Evolutionary conservation across 2,113 vertebrate genomes (phyloP), one percentile per base, ranked within the genome.

Genomic region (Pluvianellus socialis): DNA sequence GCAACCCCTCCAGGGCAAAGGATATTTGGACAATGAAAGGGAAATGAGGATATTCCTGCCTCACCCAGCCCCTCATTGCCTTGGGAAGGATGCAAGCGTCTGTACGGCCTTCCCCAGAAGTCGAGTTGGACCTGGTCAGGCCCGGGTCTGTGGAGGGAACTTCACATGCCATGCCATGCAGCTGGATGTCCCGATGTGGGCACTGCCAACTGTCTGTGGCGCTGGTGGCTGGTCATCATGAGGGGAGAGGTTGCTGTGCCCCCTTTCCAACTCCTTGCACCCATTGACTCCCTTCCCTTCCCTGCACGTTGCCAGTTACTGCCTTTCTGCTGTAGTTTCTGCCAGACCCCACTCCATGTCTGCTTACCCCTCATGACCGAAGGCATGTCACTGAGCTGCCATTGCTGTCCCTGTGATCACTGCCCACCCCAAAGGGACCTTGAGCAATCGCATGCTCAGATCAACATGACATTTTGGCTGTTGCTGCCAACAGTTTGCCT

Each of bases 21-120:
- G 66, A 17, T 77, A n/a, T 88, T 77, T 59, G 88, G 63, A 87
- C 76, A 94, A 84, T 71, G 86, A 81, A 94, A 76, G 65, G 94
- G 70, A 90, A 91, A 83, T 93, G 86, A 84, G 67, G 86, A 61
- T 59, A 92, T 96, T 96, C 76, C 87, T 96, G 91, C 72, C 81
- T 95, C 33, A 0, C 80, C 44, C 66, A 58, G 56, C 12, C 62
- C 38, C 40, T 73, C 59, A 30, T 68, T 90, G 58, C 63, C 42
- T 90, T 87, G 84, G 71, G 82, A 95, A 90, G 88, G 80, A 92
- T 68, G 72, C 35, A 71, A 66, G 52, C 16, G 2, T 32, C 50
- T 50, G 63, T 30, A 66, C 44, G 50, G 66, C 19, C 86, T 91
- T 73, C 66, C 13, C 42, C 75, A 66, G 7, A 88, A 45, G 71